Percentiles rank a stretch among this genome's conserved stretches.
phyloP scores from a whole-genome alignment of 2,113 vertebrate genomes.

The Ramphastos sulfuratus region DNA sequence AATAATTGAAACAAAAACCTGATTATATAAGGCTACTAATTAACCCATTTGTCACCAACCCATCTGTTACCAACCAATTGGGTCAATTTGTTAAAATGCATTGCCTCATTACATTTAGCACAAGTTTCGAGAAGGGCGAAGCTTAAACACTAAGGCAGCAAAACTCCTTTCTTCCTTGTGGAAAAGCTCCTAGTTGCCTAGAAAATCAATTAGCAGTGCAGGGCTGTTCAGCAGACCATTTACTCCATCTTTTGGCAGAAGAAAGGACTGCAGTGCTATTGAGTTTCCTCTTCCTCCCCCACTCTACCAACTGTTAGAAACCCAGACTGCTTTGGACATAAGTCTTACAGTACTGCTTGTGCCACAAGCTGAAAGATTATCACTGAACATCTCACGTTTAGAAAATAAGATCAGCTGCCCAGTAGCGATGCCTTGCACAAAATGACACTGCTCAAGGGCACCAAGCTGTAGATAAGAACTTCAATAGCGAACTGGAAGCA shows the following conservation, averaged over 20 bases:
- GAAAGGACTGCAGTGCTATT: conserved; percentile 3
- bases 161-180: background rate
- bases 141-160: background rate
- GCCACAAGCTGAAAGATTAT: background rate
- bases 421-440: background rate
- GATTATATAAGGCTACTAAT: background rate
- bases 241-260: conserved; percentile 55
- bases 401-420: background rate
- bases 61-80: conserved; percentile 36
- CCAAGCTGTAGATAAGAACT: background rate
- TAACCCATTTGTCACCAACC: conserved; percentile 61
- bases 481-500: fast-evolving
- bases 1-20: conserved; percentile 50
- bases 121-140: background rate
- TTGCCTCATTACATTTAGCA: conserved; percentile 29
- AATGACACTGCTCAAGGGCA: background rate
- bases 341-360: background rate
- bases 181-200: background rate
- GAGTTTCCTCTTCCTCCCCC: background rate
- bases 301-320: background rate
- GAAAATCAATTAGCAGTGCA: background rate
- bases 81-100: conserved; percentile 33
- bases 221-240: conserved; percentile 21
- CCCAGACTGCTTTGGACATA: fast-evolving
- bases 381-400: background rate